Percentiles rank a stretch among this genome's conserved stretches.
Conservation (phyloP, 2,797 vertebrate species). For the Loriculus beryllinus region DNA sequence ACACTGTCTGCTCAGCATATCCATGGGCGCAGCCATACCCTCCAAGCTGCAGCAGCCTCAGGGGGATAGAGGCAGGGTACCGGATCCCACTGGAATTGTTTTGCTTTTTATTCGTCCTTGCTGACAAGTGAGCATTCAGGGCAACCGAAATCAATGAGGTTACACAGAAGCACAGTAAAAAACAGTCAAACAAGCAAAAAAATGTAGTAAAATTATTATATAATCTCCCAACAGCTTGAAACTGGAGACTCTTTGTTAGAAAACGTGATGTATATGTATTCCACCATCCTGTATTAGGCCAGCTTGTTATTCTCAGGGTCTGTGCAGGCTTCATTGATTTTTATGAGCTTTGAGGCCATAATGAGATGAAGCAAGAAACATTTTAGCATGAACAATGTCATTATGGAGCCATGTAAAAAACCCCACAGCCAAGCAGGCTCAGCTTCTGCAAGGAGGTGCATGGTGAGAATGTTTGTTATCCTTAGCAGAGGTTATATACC, state of each 20-base stretch:
- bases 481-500: fast-evolving
- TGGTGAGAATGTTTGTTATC: background rate
- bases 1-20: fast-evolving
- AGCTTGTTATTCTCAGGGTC: background rate
- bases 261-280: background rate
- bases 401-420: background rate
- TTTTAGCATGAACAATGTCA: background rate
- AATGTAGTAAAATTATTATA: background rate
- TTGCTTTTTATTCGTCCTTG: background rate
- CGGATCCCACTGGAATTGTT: fast-evolving
- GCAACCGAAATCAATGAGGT: background rate
- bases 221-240: background rate
- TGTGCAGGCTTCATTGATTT: conserved; percentile 14
- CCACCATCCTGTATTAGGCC: background rate
- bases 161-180: background rate
- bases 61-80: background rate
- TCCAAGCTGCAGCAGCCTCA: too few species aligned
- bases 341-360: background rate
- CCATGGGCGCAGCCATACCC: fast-evolving
- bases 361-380: background rate
- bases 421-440: background rate
- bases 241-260: background rate
- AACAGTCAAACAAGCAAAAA: background rate
- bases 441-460: background rate
- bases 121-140: background rate